Evolutionary conservation across 2,888 invertebrate species (phyloP).

Genomic region (Callosobruchus maculatus): DNA sequence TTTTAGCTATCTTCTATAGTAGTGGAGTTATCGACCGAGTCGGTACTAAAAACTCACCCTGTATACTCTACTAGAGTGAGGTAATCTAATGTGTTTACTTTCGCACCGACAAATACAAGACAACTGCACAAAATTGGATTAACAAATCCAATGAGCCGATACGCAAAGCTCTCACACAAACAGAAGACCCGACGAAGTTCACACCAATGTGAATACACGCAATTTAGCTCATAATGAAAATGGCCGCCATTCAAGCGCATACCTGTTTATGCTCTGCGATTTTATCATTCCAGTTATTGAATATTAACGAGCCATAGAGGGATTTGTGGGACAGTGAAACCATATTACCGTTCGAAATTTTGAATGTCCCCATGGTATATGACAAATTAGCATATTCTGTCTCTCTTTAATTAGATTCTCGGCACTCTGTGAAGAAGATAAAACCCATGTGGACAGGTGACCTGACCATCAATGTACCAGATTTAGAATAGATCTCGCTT

Average conservation of each 20-base stretch:
- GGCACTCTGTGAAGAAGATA: not conserved
- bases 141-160: not conserved
- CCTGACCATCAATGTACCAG: too few species aligned
- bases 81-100: too few species aligned
- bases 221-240: not conserved
- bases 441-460: too few species aligned
- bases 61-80: too few species aligned
- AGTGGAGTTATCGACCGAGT: too few species aligned
- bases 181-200: not conserved
- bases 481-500: too few species aligned
- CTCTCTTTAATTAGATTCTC: not conserved
- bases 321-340: not conserved
- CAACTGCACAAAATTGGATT: too few species aligned
- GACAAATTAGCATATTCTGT: not conserved
- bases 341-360: not conserved
- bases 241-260: not conserved
- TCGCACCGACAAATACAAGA: too few species aligned
- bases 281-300: not conserved
- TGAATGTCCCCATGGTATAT: not conserved
- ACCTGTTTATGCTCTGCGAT: not conserved
- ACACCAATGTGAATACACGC: not conserved
- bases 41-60: too few species aligned
- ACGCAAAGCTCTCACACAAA: not conserved
- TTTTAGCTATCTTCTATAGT: too few species aligned
- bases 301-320: not conserved